Evolutionary conservation across 2,797 vertebrate species (phyloP).

Genomic region (Rallus crepitans): DNA sequence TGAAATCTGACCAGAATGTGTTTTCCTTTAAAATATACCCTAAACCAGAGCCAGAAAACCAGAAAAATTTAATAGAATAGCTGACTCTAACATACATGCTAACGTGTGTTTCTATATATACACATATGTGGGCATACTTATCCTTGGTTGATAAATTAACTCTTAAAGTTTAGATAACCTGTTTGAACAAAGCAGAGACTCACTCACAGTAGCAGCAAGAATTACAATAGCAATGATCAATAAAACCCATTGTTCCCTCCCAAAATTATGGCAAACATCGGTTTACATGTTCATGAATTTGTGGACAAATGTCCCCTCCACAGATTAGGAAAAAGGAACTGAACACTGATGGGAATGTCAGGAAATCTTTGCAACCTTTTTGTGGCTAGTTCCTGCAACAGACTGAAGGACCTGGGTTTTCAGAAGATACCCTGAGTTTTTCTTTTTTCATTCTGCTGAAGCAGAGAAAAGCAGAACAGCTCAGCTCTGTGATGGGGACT

Average conservation of each 20-base stretch:
- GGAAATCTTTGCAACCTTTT: neutral
- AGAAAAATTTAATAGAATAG: constrained; percentile 20
- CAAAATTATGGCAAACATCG: neutral
- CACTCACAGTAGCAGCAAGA: neutral
- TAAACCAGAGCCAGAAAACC: neutral
- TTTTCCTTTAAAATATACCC: neutral
- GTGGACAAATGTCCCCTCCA: neutral
- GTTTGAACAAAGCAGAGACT: neutral
- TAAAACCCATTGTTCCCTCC: neutral
- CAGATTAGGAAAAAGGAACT: neutral
- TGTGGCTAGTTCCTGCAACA: neutral
- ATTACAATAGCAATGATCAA: neutral
- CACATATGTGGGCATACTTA: neutral
- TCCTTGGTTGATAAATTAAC: neutral
- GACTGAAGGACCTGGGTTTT: neutral
- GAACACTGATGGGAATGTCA: neutral
- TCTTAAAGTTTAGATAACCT: neutral
- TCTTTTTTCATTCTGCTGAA: neutral
- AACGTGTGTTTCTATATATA: neutral
- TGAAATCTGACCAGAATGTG: neutral
- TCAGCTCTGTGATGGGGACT: neutral
- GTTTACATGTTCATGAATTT: neutral
- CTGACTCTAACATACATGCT: constrained; percentile 8
- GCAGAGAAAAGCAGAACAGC: neutral
- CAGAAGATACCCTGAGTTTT: neutral